These are phyloP conservation scores for Mesitornis unicolor DNA, from an alignment of 2,113 vertebrate genomes.

Conservation along the genomic window DNA sequence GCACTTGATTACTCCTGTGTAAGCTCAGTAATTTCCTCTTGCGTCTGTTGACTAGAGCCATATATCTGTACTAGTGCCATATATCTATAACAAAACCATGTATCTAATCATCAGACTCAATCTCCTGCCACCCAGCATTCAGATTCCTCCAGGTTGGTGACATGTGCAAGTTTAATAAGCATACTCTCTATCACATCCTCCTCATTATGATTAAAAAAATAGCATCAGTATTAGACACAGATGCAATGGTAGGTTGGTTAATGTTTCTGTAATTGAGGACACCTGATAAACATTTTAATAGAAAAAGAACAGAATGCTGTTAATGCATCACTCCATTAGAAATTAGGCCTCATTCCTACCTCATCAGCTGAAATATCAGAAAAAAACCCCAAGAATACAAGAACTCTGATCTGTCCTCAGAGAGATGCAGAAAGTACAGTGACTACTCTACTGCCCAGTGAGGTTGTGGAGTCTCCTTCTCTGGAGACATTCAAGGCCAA, in stretches of 20 bases:
- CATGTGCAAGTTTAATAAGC: background rate
- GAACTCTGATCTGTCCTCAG: background rate
- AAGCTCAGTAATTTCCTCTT: background rate
- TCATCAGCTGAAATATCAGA: background rate
- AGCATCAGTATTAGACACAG: background rate
- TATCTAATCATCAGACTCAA: background rate
- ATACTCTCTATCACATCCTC: background rate
- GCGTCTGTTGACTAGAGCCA: background rate
- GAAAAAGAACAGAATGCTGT: background rate
- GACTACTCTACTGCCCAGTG: too few species aligned
- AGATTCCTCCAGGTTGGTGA: background rate
- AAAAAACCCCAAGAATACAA: too few species aligned
- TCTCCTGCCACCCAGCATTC: background rate
- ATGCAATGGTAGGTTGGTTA: background rate
- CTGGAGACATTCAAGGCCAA: too few species aligned
- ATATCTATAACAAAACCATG: background rate
- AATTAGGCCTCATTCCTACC: background rate
- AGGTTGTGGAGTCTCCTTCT: too few species aligned
- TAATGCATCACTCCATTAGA: background rate
- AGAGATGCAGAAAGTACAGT: background rate
- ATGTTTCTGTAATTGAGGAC: background rate
- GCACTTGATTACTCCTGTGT: background rate
- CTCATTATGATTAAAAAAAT: background rate
- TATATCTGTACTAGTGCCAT: background rate
- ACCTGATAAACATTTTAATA: background rate